A percentile compares a stretch with the other conserved stretches of the same genome.
Conservation (phyloP, 2,888 invertebrate genomes). For the Chrysodeixis includens region DNA sequence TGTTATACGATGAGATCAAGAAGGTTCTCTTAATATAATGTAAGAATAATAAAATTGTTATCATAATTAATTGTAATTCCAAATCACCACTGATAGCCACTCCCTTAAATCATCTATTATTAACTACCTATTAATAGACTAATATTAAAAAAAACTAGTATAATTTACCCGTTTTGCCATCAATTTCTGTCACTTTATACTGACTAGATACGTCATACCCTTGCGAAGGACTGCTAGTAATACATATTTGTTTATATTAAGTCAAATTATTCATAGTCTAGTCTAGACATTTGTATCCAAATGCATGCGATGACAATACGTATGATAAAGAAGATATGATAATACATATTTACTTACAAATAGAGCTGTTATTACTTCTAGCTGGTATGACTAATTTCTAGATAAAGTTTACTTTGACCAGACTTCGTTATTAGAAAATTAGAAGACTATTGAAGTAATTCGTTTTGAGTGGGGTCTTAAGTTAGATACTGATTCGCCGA, state of each 20-base stretch:
- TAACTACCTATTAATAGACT: too few species aligned
- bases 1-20: constrained; percentile 97
- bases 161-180: too few species aligned
- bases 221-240: neutral
- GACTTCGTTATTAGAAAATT: neutral
- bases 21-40: constrained; percentile 89
- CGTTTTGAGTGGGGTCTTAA: too few species aligned
- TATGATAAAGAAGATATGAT: constrained; percentile 1
- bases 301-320: constrained; percentile 1
- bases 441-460: too few species aligned
- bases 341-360: constrained; percentile 3
- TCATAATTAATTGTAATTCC: constrained; percentile 83
- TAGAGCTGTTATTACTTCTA: neutral
- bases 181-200: too few species aligned
- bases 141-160: too few species aligned
- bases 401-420: neutral
- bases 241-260: constrained; percentile 4
- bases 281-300: neutral
- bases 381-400: neutral
- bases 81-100: constrained; percentile 80
- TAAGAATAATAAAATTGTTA: constrained; percentile 86
- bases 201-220: too few species aligned
- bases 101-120: constrained; percentile 88
- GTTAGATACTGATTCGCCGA: too few species aligned
- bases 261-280: neutral